Base-by-base conservation (phyloP, 2,888 invertebrate genomes). In the Chaetoderma sp. region DNA sequence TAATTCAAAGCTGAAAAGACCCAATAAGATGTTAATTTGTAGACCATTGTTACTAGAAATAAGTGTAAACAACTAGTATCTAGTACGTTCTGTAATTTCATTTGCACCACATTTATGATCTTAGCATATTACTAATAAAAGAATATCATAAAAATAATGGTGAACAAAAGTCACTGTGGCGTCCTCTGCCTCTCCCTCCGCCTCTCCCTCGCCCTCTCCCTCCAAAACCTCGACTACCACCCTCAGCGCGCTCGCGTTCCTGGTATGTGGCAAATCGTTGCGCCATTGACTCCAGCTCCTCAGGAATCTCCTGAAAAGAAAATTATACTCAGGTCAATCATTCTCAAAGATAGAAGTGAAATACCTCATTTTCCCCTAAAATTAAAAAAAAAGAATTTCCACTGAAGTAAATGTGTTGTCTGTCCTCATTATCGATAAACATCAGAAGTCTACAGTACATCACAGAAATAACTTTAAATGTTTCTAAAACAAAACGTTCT, bases 211-310 rank as follows among this genome's bases (percentile, higher is more conserved):
- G 30, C 65, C 74, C 39, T 67, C 73, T 65, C 23, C 65, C 60
- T 65, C 72, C 57, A 91, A 87, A 80, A 2, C 87, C 85, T 0
- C 86, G 72, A 0, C 88, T 82, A 0, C 87, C 84, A 0, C 86
- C 88, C 47, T 59, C 45, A 13, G n/a, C 54, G 16, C 49, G 88
- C 49, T 73, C 72, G 1, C 70, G 54, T 25, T 68, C 64, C 27
- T 76, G 75, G 60, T 75, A 77, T 0, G 89, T 90, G 27, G 90
- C 89, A 83, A 90, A 93, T 30, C 95, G 89, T 23, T 90, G 88
- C 1, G 93, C 91, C 95, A 96, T 95, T 21, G 89, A 85, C 32
- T 89, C 87, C 44, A 96, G 85, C 75, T 93, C 92, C 13, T 90
- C 89, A 0, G 95, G 95, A 13, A 96, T 91, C 76, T 91, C 91